A percentile compares a stretch with the other conserved stretches of the same genome.
These are phyloP conservation scores for Mamestra configurata DNA, from an alignment of 1,140 invertebrate genomes.

Conservation along the genomic window DNA sequence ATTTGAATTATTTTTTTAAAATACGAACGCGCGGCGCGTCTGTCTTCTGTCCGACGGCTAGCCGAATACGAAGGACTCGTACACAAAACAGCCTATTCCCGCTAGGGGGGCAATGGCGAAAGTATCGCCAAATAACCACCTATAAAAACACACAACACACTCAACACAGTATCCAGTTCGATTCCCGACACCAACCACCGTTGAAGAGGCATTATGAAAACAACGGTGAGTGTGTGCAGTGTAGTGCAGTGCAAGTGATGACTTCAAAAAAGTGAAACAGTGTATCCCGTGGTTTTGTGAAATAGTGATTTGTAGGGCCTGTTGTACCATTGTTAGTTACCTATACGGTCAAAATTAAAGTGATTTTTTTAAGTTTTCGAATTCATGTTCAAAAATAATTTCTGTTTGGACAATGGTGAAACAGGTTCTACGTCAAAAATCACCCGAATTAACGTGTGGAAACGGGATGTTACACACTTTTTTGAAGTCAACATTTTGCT, in stretches of 20 bases:
- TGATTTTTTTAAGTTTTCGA: conserved; percentile 33
- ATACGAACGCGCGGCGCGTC: conserved; percentile 71
- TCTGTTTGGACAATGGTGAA: conserved; percentile 35
- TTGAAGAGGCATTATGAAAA: conserved; percentile 88
- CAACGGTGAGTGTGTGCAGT: conserved; percentile 87
- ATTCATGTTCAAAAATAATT: conserved; percentile 1
- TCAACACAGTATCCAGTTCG: conserved; percentile 91
- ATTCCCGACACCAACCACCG: conserved; percentile 90
- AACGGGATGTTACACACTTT: conserved; percentile 76
- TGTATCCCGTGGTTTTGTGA: conserved; percentile 66
- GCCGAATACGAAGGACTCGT: conserved; percentile 82
- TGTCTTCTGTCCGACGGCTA: conserved; percentile 64
- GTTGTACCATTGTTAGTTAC: conserved; percentile 46
- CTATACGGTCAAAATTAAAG: conserved; percentile 29
- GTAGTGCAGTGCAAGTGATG: conserved; percentile 76
- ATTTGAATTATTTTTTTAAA: conserved; percentile 25
- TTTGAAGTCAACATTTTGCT: conserved; percentile 74
- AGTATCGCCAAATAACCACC: conserved; percentile 86
- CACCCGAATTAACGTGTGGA: conserved; percentile 18
- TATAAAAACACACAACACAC: conserved; percentile 90
- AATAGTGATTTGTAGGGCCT: conserved; percentile 49
- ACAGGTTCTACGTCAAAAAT: conserved; percentile 43
- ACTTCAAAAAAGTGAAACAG: conserved; percentile 81
- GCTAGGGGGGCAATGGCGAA: conserved; percentile 85
- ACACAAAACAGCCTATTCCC: conserved; percentile 74